Conservation (phyloP, 2,113 vertebrate species). For the Plotosus lineatus region DNA sequence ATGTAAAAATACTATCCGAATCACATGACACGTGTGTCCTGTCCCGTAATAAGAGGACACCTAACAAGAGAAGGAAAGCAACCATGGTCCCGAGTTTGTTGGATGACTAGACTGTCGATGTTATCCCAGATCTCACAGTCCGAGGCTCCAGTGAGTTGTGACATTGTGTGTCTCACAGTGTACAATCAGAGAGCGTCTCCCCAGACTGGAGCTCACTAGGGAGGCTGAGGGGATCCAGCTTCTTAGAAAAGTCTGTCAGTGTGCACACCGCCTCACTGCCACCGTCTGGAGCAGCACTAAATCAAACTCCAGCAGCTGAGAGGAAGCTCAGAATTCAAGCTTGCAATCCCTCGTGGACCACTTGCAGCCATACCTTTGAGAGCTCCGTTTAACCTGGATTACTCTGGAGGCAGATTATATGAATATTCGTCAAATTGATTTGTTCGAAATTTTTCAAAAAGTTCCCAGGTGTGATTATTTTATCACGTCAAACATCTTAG, state of each 20-base stretch:
- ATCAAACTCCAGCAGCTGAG: slow-evolving; percentile 50
- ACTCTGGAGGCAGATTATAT: slow-evolving; percentile 50
- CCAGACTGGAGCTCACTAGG: slow-evolving; percentile 26
- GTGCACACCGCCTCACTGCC: slow-evolving; percentile 38
- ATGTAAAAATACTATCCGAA: not conserved
- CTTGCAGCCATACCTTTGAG: slow-evolving; percentile 49
- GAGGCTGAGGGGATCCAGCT: slow-evolving; percentile 29
- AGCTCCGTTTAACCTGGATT: slow-evolving; percentile 58
- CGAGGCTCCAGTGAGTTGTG: not conserved
- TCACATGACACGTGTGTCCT: not conserved
- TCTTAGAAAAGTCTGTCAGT: slow-evolving; percentile 43
- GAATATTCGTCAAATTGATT: slow-evolving; percentile 53
- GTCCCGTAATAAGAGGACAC: not conserved
- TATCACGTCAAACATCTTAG: slow-evolving; percentile 24
- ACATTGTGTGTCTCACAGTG: slow-evolving; percentile 30
- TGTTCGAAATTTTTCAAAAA: slow-evolving; percentile 40
- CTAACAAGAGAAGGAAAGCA: not conserved
- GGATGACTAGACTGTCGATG: not conserved
- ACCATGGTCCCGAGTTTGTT: not conserved
- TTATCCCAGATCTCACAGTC: slow-evolving; percentile 6
- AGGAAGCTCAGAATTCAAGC: slow-evolving; percentile 43
- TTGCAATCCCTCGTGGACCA: slow-evolving; percentile 49
- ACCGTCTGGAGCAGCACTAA: slow-evolving; percentile 43
- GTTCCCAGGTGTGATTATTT: slow-evolving; percentile 51
- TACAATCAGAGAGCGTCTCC: slow-evolving; percentile 28